Conservation (phyloP, 2,113 vertebrate species). For the Urocynchramus pylzowi region DNA sequence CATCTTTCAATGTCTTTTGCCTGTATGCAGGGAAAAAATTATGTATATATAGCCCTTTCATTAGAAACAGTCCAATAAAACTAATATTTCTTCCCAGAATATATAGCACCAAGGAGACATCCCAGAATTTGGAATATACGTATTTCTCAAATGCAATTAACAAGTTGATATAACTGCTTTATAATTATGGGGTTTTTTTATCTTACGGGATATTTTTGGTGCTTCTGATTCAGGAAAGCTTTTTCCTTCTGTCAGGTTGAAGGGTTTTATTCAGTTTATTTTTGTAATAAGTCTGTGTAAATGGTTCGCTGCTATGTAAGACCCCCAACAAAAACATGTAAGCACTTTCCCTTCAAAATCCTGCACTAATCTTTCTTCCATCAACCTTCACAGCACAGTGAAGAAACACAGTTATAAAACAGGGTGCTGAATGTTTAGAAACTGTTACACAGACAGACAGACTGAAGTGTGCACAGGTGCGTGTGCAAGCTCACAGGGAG, state of each 20-base stretch:
- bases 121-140: not conserved
- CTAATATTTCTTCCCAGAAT: not conserved
- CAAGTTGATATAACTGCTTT: not conserved
- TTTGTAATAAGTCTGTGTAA: not conserved
- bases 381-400: not conserved
- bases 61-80: not conserved
- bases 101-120: not conserved
- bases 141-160: conserved; percentile 31
- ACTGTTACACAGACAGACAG: not conserved
- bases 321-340: not conserved
- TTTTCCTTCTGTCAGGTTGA: not conserved
- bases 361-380: not conserved
- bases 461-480: not conserved
- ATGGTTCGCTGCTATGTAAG: not conserved
- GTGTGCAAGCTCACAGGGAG: not conserved
- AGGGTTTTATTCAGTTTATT: not conserved
- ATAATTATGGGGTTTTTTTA: not conserved
- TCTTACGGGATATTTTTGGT: not conserved
- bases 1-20: not conserved
- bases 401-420: not conserved
- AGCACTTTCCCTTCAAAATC: not conserved
- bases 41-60: not conserved
- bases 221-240: not conserved
- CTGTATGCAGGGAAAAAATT: not conserved
- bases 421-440: not conserved